Conservation (phyloP, 2,113 vertebrate species). For the Chloropsis hardwickii region DNA sequence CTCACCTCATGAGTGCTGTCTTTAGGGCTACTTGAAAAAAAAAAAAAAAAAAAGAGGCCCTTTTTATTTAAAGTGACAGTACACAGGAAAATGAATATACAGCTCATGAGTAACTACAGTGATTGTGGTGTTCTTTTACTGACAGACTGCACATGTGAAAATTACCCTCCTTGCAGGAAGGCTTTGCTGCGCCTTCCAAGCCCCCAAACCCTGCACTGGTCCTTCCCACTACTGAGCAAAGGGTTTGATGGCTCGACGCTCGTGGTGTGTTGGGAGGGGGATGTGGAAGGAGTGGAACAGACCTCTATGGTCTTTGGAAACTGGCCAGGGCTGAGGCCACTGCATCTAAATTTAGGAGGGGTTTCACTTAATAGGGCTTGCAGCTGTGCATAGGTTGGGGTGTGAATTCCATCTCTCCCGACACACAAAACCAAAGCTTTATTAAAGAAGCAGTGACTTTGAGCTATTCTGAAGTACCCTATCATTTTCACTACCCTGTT, state of each 20-base stretch:
- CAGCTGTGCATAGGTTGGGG: constrained; percentile 64
- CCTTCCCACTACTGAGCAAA: neutral
- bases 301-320: constrained; percentile 38
- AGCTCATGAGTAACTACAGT: constrained; percentile 15
- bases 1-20: neutral
- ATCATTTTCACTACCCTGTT: constrained; percentile 59
- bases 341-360: constrained; percentile 62
- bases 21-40: constrained; percentile 38
- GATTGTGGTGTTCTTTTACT: constrained; percentile 8
- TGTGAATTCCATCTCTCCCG: constrained; percentile 56
- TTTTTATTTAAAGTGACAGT: constrained; percentile 1
- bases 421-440: constrained; percentile 49
- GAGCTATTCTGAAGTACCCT: constrained; percentile 35
- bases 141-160: constrained; percentile 16
- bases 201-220: neutral
- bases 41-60: neutral
- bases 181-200: neutral
- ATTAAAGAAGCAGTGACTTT: constrained; percentile 53
- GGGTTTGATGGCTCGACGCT: neutral
- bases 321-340: constrained; percentile 57
- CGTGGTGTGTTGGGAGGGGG: neutral
- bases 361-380: constrained; percentile 61
- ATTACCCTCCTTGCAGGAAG: neutral
- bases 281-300: constrained; percentile 33
- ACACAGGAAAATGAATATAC: neutral